These are phyloP conservation scores for Adelges cooleyi DNA, from an alignment of 1,140 invertebrate species.

Conservation along the genomic window DNA sequence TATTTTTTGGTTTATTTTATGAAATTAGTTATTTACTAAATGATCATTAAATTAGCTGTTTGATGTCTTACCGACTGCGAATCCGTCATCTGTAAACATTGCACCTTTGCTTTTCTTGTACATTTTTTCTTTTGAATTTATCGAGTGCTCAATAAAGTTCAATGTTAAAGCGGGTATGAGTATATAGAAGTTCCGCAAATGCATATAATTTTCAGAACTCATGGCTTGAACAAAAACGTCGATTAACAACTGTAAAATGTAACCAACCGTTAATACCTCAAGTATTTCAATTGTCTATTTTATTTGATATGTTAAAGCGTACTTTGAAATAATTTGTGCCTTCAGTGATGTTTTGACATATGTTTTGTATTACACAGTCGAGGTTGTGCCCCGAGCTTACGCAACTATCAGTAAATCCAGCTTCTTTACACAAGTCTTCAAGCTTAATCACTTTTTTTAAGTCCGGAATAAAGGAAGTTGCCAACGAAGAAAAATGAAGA, in stretches of 20 bases:
- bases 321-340: conserved; percentile 87
- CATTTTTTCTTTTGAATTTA: conserved; percentile 86
- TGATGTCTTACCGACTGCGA: conserved; percentile 88
- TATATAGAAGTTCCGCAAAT: conserved; percentile 86
- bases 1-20: no score
- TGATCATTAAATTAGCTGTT: no score
- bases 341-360: conserved; percentile 78
- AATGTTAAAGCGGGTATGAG: conserved; percentile 88
- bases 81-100: conserved; percentile 95
- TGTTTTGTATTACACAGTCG: conserved; percentile 61
- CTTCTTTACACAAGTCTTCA: conserved; percentile 44
- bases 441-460: conserved; percentile 60
- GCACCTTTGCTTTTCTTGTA: conserved; percentile 61
- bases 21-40: no score
- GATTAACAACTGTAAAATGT: conserved; percentile 56
- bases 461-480: conserved; percentile 79
- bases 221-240: conserved; percentile 86
- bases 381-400: conserved; percentile 57
- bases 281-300: no score
- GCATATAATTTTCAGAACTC: conserved; percentile 72
- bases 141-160: conserved; percentile 88
- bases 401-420: conserved; percentile 48
- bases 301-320: no score
- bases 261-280: no score
- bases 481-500: conserved; percentile 80